Evolutionary conservation across 2,888 invertebrate genomes (phyloP).

Genomic region (Rhagonycha lutea): DNA sequence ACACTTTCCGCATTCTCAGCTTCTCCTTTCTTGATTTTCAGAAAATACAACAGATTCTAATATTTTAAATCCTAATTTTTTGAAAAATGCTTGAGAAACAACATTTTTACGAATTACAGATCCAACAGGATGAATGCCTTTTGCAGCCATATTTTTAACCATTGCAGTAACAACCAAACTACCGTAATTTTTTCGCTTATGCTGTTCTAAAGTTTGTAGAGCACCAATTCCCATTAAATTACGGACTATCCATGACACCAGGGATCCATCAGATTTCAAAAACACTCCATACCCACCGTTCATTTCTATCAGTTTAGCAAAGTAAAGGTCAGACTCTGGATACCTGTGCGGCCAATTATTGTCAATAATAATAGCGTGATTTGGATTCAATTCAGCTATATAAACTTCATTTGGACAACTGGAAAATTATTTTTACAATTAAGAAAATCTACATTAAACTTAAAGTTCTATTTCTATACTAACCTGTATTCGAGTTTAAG

Average conservation of each 20-base stretch:
- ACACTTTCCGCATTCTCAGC: background rate
- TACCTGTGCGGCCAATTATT: conserved; percentile 34
- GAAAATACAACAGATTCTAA: conserved; percentile 15
- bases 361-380: conserved; percentile 27
- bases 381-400: conserved; percentile 20
- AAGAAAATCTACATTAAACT: background rate
- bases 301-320: conserved; percentile 43
- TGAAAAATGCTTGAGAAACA: conserved; percentile 48
- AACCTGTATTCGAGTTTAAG: conserved; percentile 21
- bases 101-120: conserved; percentile 47
- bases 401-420: conserved; percentile 26
- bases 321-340: conserved; percentile 31
- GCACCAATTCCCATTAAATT: conserved; percentile 47
- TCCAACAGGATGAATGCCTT: conserved; percentile 43
- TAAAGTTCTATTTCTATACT: background rate
- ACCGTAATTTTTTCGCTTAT: conserved; percentile 51
- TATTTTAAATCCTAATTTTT: conserved; percentile 42
- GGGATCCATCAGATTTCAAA: conserved; percentile 43
- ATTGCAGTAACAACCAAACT: conserved; percentile 44
- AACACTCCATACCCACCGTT: conserved; percentile 52
- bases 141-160: conserved; percentile 46
- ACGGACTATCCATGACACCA: conserved; percentile 52
- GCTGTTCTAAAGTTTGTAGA: conserved; percentile 47
- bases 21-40: conserved; percentile 3
- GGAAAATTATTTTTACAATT: background rate